phyloP scores from a whole-genome alignment of 2,797 vertebrate species.

The Sciaenops ocellatus region DNA sequence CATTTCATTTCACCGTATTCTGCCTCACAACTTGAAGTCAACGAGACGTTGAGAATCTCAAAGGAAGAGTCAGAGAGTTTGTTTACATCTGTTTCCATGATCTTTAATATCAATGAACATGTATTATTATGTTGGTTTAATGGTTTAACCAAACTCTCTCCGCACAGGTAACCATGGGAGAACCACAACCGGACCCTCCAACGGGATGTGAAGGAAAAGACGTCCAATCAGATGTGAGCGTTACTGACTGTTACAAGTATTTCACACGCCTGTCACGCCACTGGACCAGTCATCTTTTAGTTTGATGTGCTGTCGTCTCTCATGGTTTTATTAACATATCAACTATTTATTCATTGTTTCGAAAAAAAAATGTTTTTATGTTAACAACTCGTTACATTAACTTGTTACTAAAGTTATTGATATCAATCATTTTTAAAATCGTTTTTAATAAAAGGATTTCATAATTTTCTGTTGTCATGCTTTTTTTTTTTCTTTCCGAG shows the following conservation, averaged over 20 bases:
- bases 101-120: not conserved
- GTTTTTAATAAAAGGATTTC: slow-evolving; percentile 73
- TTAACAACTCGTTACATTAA: slow-evolving; percentile 19
- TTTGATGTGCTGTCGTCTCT: slow-evolving; percentile 24
- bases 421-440: slow-evolving; percentile 10
- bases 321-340: slow-evolving; percentile 30
- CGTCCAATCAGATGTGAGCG: slow-evolving; percentile 70
- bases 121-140: not conserved
- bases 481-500: slow-evolving; percentile 27
- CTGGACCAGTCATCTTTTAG: slow-evolving; percentile 34
- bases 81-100: slow-evolving; percentile 12
- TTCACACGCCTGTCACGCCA: slow-evolving; percentile 35
- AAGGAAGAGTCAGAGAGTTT: slow-evolving; percentile 27
- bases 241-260: slow-evolving; percentile 50
- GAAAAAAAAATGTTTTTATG: not conserved
- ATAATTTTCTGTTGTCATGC: slow-evolving; percentile 61
- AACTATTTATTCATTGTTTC: slow-evolving; percentile 64
- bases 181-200: not conserved
- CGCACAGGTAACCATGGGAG: slow-evolving; percentile 62
- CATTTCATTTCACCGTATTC: slow-evolving; percentile 12
- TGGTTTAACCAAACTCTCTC: not conserved
- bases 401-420: slow-evolving; percentile 13
- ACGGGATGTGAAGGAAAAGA: slow-evolving; percentile 56
- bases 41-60: slow-evolving; percentile 8
- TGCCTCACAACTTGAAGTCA: slow-evolving; percentile 12